A percentile compares a stretch with the other conserved stretches of the same genome.
Evolutionary conservation across 1,140 invertebrate species (phyloP).

Genomic region (Conus betulinus): DNA sequence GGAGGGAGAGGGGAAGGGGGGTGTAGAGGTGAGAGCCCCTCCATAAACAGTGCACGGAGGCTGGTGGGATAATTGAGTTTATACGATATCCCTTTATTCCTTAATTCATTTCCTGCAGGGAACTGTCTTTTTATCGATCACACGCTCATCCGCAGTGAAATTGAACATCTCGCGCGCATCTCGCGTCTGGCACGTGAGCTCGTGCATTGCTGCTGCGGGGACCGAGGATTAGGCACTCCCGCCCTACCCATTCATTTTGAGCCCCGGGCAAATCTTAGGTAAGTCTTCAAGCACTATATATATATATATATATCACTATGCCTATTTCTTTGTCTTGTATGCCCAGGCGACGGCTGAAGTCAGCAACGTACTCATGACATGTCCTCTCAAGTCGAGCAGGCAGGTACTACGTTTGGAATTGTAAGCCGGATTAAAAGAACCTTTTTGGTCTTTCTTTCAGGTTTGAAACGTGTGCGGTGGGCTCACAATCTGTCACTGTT

Average conservation of each 20-base stretch:
- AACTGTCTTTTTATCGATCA: constrained; percentile 37
- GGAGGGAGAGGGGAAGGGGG: neutral
- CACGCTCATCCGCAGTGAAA: constrained; percentile 19
- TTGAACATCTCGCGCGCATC: constrained; percentile 33
- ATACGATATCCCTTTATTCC: constrained; percentile 40
- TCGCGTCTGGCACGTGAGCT: constrained; percentile 30
- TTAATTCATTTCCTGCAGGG: constrained; percentile 38
- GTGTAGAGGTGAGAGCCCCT: constrained; percentile 8
- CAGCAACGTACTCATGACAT: too few relatives aligned
- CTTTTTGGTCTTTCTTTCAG: too few relatives aligned
- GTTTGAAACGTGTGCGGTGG: too few relatives aligned
- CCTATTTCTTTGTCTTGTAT: too few relatives aligned
- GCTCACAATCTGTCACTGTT: too few relatives aligned
- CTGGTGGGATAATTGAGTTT: constrained; percentile 37
- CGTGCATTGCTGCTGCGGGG: neutral
- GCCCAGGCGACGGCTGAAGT: too few relatives aligned
- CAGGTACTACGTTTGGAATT: too few relatives aligned
- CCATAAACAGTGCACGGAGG: constrained; percentile 34
- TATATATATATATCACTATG: too few relatives aligned
- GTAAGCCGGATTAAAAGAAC: too few relatives aligned
- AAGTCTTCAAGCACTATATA: too few relatives aligned
- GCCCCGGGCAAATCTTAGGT: neutral
- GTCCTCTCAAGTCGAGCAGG: too few relatives aligned
- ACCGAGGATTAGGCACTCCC: neutral
- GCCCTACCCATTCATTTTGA: neutral